These are phyloP conservation scores for Jordanella pulchra DNA, from an alignment of 2,797 vertebrate genomes.

Conservation along the genomic window DNA sequence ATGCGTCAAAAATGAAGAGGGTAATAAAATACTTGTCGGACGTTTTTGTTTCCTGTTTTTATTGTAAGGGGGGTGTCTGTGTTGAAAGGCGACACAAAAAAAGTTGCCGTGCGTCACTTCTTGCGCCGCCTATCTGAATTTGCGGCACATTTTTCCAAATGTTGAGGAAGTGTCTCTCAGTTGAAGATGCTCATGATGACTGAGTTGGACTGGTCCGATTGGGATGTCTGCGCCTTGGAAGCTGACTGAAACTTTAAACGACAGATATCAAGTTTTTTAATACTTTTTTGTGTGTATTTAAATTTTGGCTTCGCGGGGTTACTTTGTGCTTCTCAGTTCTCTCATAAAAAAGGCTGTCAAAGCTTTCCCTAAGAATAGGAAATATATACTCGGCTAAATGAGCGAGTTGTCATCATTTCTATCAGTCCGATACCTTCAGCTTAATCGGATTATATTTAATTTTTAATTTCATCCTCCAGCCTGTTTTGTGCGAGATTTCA, in stretches of 20 bases:
- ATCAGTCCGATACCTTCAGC: slow-evolving; percentile 16
- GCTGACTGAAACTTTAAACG: not conserved
- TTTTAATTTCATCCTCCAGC: not conserved
- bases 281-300: not conserved
- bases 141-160: slow-evolving; percentile 11
- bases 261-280: no score
- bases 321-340: not conserved
- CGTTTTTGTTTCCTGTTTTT: slow-evolving; percentile 6
- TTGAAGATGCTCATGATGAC: not conserved
- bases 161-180: slow-evolving; percentile 46
- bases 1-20: slow-evolving; percentile 58
- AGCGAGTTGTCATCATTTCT: not conserved
- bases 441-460: not conserved
- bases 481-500: not conserved
- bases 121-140: slow-evolving; percentile 14
- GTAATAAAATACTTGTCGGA: slow-evolving; percentile 63
- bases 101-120: slow-evolving; percentile 23
- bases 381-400: slow-evolving; percentile 9
- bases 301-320: not conserved
- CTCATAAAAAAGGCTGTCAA: not conserved
- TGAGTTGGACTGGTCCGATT: not conserved
- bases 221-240: not conserved
- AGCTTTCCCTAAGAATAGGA: slow-evolving; percentile 31
- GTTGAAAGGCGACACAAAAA: not conserved
- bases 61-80: no score